Evolutionary conservation across 1,140 invertebrate genomes (phyloP).

Genomic region (Bombus pascuorum): DNA sequence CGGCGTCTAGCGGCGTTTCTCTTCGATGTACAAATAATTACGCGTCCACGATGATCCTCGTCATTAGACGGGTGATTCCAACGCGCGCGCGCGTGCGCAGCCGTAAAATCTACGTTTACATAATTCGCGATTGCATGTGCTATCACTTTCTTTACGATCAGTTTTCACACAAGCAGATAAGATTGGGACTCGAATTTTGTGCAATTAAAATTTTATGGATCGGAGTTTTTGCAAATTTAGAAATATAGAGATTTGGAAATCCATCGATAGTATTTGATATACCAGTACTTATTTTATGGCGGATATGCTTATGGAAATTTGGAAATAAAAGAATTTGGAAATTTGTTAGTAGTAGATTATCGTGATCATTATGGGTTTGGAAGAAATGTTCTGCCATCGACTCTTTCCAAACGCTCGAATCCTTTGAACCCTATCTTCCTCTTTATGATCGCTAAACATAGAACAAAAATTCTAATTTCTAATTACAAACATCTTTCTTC

Average conservation of each 20-base stretch:
- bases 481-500: not conserved
- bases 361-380: fast-evolving
- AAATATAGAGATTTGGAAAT: too few relatives aligned
- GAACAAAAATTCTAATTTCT: not conserved
- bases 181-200: too few relatives aligned
- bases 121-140: conserved; percentile 6
- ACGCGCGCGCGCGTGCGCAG: conserved; percentile 23
- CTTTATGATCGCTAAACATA: not conserved
- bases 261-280: too few relatives aligned
- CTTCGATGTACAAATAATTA: conserved; percentile 79
- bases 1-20: conserved; percentile 47
- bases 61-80: conserved; percentile 67
- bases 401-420: not conserved
- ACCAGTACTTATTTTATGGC: too few relatives aligned
- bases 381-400: not conserved
- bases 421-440: not conserved
- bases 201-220: too few relatives aligned
- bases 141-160: not conserved
- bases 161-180: not conserved
- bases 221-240: too few relatives aligned
- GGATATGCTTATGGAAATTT: too few relatives aligned
- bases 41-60: conserved; percentile 73
- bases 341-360: too few relatives aligned
- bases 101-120: conserved; percentile 46
- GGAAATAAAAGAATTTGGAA: too few relatives aligned